phyloP scores from a whole-genome alignment of 2,888 invertebrate species.

The Cancer borealis region DNA sequence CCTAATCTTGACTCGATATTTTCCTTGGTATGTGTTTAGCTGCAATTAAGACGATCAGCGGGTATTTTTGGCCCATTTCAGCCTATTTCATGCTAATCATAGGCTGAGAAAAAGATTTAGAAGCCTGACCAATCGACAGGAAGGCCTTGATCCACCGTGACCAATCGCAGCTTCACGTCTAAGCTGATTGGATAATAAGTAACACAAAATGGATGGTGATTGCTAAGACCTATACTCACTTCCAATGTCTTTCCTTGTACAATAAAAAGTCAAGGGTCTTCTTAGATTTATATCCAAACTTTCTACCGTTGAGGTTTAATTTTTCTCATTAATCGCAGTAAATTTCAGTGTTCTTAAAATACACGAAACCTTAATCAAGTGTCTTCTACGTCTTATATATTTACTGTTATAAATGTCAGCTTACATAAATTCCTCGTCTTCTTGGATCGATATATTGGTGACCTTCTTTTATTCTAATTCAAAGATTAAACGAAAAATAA shows the following conservation, averaged over 20 bases:
- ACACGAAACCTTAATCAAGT: not conserved
- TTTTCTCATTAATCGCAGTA: not conserved
- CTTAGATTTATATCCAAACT: not conserved
- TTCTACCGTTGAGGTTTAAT: not conserved
- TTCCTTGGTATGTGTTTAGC: not conserved
- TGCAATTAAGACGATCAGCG: constrained; percentile 8
- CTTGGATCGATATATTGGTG: not conserved
- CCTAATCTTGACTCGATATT: not conserved
- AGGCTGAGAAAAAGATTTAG: not conserved
- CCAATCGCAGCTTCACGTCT: not conserved
- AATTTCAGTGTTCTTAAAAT: not conserved
- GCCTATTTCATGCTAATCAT: constrained; percentile 4
- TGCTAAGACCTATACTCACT: not conserved
- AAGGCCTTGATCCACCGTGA: not conserved
- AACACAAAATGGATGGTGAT: not conserved
- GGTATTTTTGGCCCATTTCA: not conserved
- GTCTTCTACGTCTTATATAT: not conserved
- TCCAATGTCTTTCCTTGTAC: not conserved
- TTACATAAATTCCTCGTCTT: not conserved
- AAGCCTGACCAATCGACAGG: not conserved
- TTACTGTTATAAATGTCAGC: not conserved
- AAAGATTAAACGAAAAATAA: not conserved
- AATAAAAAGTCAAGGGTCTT: not conserved
- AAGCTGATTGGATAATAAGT: not conserved
- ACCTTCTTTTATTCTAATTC: not conserved